Conservation (phyloP, 1,140 invertebrate genomes). For the Drosophila eugracilis region DNA sequence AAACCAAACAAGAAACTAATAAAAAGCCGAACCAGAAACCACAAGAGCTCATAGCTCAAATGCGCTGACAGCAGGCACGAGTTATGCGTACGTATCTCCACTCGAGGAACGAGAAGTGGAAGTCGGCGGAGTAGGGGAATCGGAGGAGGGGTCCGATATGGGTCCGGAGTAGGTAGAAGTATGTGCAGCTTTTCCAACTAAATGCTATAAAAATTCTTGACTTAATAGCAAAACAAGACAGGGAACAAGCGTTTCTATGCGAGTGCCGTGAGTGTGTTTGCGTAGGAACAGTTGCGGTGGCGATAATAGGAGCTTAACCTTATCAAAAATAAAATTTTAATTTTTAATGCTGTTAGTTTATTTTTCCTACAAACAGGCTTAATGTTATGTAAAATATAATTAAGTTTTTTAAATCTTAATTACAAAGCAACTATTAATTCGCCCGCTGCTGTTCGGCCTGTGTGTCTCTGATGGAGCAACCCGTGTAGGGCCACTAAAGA, state of each 20-base stretch:
- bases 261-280: conserved; percentile 31
- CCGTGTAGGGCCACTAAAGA: conserved; percentile 71
- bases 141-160: background rate
- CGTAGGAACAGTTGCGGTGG: background rate
- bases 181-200: conserved; percentile 83
- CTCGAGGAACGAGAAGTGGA: conserved; percentile 2
- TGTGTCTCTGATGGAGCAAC: conserved; percentile 37
- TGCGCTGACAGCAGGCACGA: conserved; percentile 81
- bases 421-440: conserved; percentile 7
- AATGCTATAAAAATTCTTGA: conserved; percentile 84
- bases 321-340: no score
- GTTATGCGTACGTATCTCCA: conserved; percentile 70
- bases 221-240: conserved; percentile 83
- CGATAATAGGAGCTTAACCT: background rate
- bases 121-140: background rate
- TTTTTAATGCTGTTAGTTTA: no score
- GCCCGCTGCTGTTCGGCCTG: conserved; percentile 12
- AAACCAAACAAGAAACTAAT: conserved; percentile 78
- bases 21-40: conserved; percentile 79
- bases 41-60: conserved; percentile 81
- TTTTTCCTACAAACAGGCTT: no score
- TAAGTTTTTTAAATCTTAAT: no score
- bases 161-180: conserved; percentile 50
- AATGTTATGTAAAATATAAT: no score
- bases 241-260: conserved; percentile 53